These are phyloP conservation scores for Mycalesis mineus DNA, from an alignment of 2,888 invertebrate genomes.

Conservation along the genomic window DNA sequence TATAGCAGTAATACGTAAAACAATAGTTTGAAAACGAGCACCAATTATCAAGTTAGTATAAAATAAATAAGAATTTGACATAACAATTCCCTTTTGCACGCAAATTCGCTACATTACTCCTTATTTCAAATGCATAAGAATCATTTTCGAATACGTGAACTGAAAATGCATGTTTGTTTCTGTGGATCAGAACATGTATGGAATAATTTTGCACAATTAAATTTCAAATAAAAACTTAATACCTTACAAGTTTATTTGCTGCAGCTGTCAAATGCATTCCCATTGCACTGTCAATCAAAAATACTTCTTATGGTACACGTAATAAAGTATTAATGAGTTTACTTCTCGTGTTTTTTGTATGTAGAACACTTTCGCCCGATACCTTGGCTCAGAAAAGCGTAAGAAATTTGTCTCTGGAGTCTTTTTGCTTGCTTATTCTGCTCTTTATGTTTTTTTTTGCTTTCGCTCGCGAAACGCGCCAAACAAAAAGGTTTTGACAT, in stretches of 20 bases:
- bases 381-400: constrained; percentile 56
- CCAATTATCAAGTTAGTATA: constrained; percentile 40
- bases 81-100: constrained; percentile 11
- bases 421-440: constrained; percentile 41
- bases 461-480: constrained; percentile 53
- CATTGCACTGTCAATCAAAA: constrained; percentile 12
- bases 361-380: constrained; percentile 29
- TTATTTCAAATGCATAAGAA: constrained; percentile 14
- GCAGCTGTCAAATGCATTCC: constrained; percentile 11
- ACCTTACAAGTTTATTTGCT: constrained; percentile 28
- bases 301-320: fast-evolving
- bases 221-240: constrained; percentile 58
- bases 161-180: constrained; percentile 35
- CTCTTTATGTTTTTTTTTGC: constrained; percentile 32
- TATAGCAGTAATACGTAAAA: neutral
- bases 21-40: constrained; percentile 22
- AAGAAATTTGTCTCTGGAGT: constrained; percentile 69
- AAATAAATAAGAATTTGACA: constrained; percentile 38
- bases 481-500: constrained; percentile 69
- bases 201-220: constrained; percentile 71
- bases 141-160: constrained; percentile 3
- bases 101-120: neutral
- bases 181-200: constrained; percentile 55
- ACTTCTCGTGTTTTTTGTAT: constrained; percentile 6
- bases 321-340: constrained; percentile 14